These are phyloP conservation scores for Oreotrochilus melanogaster DNA, from an alignment of 2,113 vertebrate species.

Conservation along the genomic window DNA sequence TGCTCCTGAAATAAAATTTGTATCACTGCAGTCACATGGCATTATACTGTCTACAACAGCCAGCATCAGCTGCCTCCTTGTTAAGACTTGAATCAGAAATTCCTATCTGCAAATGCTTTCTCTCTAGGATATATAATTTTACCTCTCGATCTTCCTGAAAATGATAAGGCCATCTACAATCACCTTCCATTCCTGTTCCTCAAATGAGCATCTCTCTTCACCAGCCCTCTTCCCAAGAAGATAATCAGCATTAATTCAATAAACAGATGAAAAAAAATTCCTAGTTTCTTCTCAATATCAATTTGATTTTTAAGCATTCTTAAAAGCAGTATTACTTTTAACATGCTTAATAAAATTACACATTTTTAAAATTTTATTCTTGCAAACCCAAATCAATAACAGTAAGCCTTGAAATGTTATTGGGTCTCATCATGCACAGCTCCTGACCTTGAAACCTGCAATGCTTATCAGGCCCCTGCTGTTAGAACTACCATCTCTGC, in stretches of 20 bases:
- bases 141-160: background rate
- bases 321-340: background rate
- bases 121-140: conserved; percentile 7
- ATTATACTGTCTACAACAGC: background rate
- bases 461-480: background rate
- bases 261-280: conserved; percentile 15
- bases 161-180: background rate
- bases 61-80: background rate
- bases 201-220: background rate
- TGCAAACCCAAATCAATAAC: background rate
- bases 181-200: background rate
- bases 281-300: conserved; percentile 17
- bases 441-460: background rate
- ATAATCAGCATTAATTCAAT: conserved; percentile 1
- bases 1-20: conserved; percentile 39
- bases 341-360: conserved; percentile 41
- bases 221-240: background rate
- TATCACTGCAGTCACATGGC: background rate
- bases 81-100: background rate
- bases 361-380: background rate
- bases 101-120: background rate
- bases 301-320: conserved; percentile 37
- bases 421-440: background rate
- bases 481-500: background rate
- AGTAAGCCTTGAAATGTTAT: conserved; percentile 17